Evolutionary conservation across 2,113 vertebrate species (phyloP).

Genomic region (Meleagris gallopavo): DNA sequence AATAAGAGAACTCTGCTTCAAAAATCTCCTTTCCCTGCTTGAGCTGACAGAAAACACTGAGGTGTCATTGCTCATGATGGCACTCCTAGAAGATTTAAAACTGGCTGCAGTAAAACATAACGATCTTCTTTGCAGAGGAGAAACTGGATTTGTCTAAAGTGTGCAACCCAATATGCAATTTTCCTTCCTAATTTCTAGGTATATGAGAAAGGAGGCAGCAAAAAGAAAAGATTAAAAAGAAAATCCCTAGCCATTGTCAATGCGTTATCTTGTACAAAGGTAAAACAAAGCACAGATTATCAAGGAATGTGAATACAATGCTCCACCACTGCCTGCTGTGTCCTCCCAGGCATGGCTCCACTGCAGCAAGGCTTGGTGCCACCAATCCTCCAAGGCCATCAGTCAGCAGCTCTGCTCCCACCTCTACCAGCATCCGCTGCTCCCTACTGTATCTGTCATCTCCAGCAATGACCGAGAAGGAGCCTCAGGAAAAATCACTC

Average conservation of each 20-base stretch:
- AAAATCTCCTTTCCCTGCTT: neutral
- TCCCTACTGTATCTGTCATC: constrained; percentile 1
- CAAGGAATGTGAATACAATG: neutral
- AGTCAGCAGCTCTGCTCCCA: neutral
- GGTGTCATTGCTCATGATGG: neutral
- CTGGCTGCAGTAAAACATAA: neutral
- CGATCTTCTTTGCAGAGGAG: neutral
- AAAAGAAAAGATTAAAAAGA: neutral
- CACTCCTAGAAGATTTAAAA: neutral
- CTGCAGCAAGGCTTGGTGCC: neutral
- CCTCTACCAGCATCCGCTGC: neutral
- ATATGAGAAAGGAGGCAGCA: neutral
- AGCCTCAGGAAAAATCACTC: neutral
- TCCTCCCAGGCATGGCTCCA: neutral
- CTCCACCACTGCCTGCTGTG: neutral
- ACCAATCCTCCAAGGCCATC: neutral
- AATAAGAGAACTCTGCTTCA: neutral
- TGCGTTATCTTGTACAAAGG: neutral
- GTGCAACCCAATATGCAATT: neutral
- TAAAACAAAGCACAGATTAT: neutral
- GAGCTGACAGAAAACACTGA: rapidly evolving
- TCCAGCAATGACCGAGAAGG: neutral
- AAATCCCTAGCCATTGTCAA: neutral
- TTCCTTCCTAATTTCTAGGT: neutral
- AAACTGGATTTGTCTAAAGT: neutral